Percentiles rank a stretch among this genome's conserved stretches.
phyloP scores from a whole-genome alignment of 2,113 vertebrate genomes.

The Carassius auratus region DNA sequence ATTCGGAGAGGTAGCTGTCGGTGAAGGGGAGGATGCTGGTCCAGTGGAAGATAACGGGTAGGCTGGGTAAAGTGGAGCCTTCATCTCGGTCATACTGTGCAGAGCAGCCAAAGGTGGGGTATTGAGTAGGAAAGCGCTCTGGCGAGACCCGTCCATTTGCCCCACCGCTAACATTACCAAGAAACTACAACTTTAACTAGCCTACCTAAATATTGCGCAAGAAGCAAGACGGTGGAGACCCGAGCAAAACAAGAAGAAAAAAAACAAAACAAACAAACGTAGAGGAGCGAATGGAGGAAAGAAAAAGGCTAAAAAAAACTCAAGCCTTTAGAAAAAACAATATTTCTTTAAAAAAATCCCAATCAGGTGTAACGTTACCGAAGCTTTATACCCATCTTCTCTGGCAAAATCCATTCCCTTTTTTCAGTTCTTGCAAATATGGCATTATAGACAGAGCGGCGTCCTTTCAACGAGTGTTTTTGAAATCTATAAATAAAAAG shows the following conservation, averaged over 20 bases:
- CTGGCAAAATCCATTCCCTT: slow-evolving; percentile 51
- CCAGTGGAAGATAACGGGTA: slow-evolving; percentile 80
- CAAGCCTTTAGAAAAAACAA: neutral
- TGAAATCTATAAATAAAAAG: slow-evolving; percentile 62
- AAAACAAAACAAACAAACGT: neutral
- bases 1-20: slow-evolving; percentile 83
- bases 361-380: slow-evolving; percentile 36
- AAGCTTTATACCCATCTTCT: slow-evolving; percentile 50
- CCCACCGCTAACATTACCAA: slow-evolving; percentile 92
- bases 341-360: slow-evolving; percentile 33
- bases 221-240: neutral
- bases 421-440: slow-evolving; percentile 43
- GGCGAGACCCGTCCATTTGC: slow-evolving; percentile 93
- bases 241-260: neutral
- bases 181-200: slow-evolving; percentile 29
- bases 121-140: slow-evolving; percentile 89
- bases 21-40: slow-evolving; percentile 82
- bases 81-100: slow-evolving; percentile 95
- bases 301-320: neutral
- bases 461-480: slow-evolving; percentile 23
- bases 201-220: slow-evolving; percentile 36
- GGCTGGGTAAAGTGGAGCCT: slow-evolving; percentile 86
- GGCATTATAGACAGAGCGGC: slow-evolving; percentile 42
- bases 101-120: slow-evolving; percentile 91
- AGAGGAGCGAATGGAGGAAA: neutral